Evolutionary conservation across 2,888 invertebrate genomes (phyloP), one percentile per base, ranked within the genome.

Genomic region (Meloe dianella): DNA sequence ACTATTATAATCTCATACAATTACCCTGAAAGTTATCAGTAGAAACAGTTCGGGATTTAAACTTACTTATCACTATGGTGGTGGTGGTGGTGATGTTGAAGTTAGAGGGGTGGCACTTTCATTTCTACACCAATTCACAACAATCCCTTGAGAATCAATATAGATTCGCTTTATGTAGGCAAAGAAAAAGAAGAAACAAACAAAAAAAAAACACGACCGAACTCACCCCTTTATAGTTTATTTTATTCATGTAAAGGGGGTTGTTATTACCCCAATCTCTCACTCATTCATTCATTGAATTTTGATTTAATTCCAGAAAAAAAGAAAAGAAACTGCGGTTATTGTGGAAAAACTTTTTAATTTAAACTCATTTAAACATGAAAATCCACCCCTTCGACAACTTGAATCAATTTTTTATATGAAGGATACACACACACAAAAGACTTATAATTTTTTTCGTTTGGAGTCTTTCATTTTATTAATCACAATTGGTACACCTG

Each of bases 1-100:
- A 22, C 54, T 54, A 54, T 54, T 24, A 54, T 54, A 54, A 54
- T 54, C 54, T 22, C 24, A 14, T 14, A 24, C 12, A 54, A 24
- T 54, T 54, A 54, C 54, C 54, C 12, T 14, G 22, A 54, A 54
- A 24, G 54, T 54, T 54, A 54, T 54, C 54, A 24, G 54, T 54
- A 54, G 54, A 12, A 54, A 24, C 54, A 54, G 54, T 54, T 54
- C 24, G 2, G 24, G 54, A 20, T 54, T 24, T 12, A 47, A 54
- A 54, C 54, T 54, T 47, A 47, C 47, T 54, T 54, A 54, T 54
- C 54, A 54, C 10, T 20, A 5, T 54, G 3, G 41, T 51, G 10
- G 47, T 51, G 54, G 3, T 47, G 41, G 41, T n/a, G 7, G 41
- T 20, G 20, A 22, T 22, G 8, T 1, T 51, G 27, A 27, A 51